Base-by-base conservation (phyloP, 2,797 vertebrate genomes). In the Micromesistius poutassou region DNA sequence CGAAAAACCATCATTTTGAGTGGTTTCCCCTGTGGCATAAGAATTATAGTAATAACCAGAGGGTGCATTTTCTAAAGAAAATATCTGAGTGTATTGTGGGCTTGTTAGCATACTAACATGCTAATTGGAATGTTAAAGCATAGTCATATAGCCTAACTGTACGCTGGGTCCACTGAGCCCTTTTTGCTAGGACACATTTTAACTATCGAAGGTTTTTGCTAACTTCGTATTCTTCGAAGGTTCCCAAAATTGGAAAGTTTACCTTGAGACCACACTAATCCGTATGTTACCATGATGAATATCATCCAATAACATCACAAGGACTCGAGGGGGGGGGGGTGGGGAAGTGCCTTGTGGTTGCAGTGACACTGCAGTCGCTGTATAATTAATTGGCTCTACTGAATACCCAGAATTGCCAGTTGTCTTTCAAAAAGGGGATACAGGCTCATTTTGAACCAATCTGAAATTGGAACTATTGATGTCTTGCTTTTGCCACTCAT, bases 1-100 rank as follows among this genome's bases (percentile, higher is more conserved):
- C 12, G 40, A 62, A 62, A 62, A 62, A 62, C 50, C 50, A 28
- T 66, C 8, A 66, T 28, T 7, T 66, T 28, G 62, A 66, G 25
- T 4, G n/a, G 62, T 66, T 66, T 66, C 62, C 25, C 62, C 62
- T 68, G n/a, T 68, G 62, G 62, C 62, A 30, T 68, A 68, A 68
- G 25, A 28, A 68, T 68, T 12, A 68, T 3, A 10, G 2, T 66
- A 66, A 28, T 28, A 28, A 28, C 1, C 2, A 9, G n/a, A 66
- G 7, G 62, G 9, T 68, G 25, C 62, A 30, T 68, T 68, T 68
- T 68, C 8, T 10, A 62, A 22, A 62, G 25, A 10, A 68, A 68
- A 68, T 68, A 28, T 68, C 5, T 28, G 2, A 10, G n/a, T 28
- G 10, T 9, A 12, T 4, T 68, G 8, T 28, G 6, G 55, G 55